Percentiles rank a stretch among this genome's conserved stretches.
Conservation (phyloP, 30 jellyfish, hydroid and myxozoan genomes). For the Aurelia aurita region DNA sequence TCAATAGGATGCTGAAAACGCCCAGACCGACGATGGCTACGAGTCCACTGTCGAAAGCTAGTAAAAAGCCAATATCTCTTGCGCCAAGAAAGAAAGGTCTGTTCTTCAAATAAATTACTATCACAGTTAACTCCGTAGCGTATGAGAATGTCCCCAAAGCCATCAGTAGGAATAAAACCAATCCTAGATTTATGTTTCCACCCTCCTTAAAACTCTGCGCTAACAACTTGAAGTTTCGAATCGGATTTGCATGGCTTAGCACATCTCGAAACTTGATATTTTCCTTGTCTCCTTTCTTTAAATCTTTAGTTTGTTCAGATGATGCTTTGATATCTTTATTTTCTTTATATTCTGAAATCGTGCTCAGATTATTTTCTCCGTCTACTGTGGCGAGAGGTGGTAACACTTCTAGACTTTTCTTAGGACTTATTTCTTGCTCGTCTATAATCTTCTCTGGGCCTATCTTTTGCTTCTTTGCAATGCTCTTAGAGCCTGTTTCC, state of each 20-base stretch:
- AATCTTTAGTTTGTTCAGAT: too few species aligned
- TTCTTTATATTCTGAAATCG: too few species aligned
- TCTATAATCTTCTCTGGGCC: too few species aligned
- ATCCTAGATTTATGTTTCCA: neutral
- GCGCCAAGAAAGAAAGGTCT: constrained; percentile 7
- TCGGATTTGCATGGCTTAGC: neutral
- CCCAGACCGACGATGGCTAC: constrained; percentile 13
- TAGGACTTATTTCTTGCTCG: too few species aligned
- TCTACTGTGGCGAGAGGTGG: too few species aligned
- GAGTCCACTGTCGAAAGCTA: constrained; percentile 3
- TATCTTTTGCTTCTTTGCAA: too few species aligned
- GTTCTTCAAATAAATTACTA: constrained; percentile 3
- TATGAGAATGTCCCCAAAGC: neutral
- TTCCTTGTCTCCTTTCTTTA: too few species aligned
- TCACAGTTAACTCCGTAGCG: neutral
- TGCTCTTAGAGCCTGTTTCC: too few species aligned
- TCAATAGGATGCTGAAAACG: neutral
- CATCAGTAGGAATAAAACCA: neutral
- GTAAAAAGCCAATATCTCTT: neutral
- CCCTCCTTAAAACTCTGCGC: neutral
- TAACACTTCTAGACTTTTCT: too few species aligned
- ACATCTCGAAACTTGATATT: neutral
- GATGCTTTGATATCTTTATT: too few species aligned
- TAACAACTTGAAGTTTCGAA: neutral
- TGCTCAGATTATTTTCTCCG: too few species aligned